Percentiles rank a stretch among this genome's conserved stretches.
phyloP scores from a whole-genome alignment of 2,888 invertebrate genomes.

The Tachina lurida region DNA sequence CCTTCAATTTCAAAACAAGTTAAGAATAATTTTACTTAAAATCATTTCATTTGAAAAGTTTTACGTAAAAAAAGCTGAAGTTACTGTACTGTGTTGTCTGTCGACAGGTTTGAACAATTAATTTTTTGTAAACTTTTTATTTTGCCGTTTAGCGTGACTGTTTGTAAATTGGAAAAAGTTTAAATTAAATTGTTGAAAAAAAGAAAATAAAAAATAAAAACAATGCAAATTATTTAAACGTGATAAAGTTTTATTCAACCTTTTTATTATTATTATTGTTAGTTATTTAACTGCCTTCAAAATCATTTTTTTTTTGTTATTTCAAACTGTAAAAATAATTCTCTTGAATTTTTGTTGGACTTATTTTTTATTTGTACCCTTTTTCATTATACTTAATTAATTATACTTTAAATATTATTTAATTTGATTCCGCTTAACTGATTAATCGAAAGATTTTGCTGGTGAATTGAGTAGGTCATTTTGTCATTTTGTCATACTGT shows the following conservation, averaged over 20 bases:
- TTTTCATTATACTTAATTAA: not conserved
- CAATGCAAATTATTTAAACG: conserved; percentile 52
- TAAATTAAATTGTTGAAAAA: conserved; percentile 15
- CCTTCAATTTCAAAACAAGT: no score
- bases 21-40: no score
- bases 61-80: not conserved
- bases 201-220: conserved; percentile 13
- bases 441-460: not conserved
- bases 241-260: conserved; percentile 25
- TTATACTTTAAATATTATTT: not conserved
- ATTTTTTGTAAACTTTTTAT: not conserved
- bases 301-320: not conserved
- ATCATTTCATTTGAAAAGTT: no score
- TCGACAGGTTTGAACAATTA: not conserved
- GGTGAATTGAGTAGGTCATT: not conserved
- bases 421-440: not conserved
- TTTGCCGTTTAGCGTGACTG: conserved; percentile 57
- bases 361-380: not conserved
- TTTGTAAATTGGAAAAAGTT: conserved; percentile 32
- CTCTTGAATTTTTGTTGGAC: not conserved
- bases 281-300: conserved; percentile 12
- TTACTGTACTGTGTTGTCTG: no score
- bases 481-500: not conserved
- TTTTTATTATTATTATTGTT: conserved; percentile 18
- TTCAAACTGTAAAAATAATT: not conserved